Conservation (phyloP, 2,797 vertebrate genomes). For the Anguilla pacifica region DNA sequence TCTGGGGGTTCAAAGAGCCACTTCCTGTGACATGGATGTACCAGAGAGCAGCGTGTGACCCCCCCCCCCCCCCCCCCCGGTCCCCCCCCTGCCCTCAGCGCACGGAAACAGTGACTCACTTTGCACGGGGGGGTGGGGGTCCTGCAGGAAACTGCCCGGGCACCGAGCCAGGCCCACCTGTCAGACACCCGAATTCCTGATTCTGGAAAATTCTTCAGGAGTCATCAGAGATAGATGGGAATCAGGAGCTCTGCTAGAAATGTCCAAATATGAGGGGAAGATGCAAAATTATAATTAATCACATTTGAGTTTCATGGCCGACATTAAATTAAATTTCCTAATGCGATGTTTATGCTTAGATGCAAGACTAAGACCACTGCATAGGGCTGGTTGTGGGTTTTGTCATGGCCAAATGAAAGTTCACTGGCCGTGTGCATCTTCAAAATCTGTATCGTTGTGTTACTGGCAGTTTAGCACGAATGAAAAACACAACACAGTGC, state of each 20-base stretch:
- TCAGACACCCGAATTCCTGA: background rate
- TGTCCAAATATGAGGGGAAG: background rate
- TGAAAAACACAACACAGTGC: background rate
- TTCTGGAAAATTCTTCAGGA: background rate
- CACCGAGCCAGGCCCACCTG: slow-evolving; percentile 4
- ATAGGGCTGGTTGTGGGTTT: background rate
- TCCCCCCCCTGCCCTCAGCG: background rate
- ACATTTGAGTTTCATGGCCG: background rate
- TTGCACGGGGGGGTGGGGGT: background rate
- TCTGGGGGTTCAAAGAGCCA: background rate
- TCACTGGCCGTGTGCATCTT: background rate
- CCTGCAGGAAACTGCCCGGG: background rate
- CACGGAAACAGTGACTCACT: too few species aligned
- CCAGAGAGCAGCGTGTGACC: background rate
- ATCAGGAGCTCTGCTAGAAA: background rate
- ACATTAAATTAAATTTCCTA: background rate
- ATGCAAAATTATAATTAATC: background rate
- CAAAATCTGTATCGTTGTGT: background rate
- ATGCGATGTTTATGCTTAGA: background rate
- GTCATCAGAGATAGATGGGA: background rate
- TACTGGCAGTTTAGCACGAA: background rate
- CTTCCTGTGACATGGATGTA: background rate
- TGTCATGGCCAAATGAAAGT: background rate
- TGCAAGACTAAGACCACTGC: background rate
- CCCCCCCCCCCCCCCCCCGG: too few species aligned